Conservation (phyloP, 2,113 vertebrate species). For the Tylochromis polylepis region DNA sequence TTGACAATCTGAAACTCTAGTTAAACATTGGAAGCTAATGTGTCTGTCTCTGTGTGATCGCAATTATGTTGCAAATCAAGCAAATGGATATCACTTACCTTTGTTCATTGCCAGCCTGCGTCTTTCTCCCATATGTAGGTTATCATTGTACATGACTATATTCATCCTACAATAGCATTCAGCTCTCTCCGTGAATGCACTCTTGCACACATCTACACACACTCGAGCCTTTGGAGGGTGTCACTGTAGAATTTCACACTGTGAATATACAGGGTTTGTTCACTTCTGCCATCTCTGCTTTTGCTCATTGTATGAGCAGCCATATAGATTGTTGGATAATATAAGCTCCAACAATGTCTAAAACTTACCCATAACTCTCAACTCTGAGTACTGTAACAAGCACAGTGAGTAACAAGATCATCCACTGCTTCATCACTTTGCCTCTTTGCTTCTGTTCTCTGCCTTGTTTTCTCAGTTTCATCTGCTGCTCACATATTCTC, state of each 20-base stretch:
- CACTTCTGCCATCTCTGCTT: neutral
- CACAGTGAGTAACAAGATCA: conserved; percentile 15
- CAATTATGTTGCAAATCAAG: neutral
- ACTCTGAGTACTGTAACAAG: conserved; percentile 4
- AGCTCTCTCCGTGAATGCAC: neutral
- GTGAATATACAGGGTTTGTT: neutral
- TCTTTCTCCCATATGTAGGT: conserved; percentile 43
- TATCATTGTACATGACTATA: conserved; percentile 6
- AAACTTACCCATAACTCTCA: neutral
- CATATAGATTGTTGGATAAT: neutral
- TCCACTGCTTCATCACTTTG: neutral
- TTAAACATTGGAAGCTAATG: neutral
- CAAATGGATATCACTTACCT: conserved; percentile 51
- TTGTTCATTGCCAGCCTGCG: conserved; percentile 7
- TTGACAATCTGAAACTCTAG: neutral
- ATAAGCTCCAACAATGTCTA: neutral
- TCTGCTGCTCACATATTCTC: conserved; percentile 52
- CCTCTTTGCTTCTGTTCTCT: neutral
- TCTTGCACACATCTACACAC: neutral
- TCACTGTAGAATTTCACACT: neutral
- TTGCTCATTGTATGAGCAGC: neutral
- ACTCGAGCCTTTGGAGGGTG: neutral
- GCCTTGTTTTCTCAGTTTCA: conserved; percentile 13
- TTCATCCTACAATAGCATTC: conserved; percentile 16
- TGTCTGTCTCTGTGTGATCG: neutral